Evolutionary conservation across 2,888 invertebrate genomes (phyloP).

Genomic region (Caenorhabditis auriculariae): DNA sequence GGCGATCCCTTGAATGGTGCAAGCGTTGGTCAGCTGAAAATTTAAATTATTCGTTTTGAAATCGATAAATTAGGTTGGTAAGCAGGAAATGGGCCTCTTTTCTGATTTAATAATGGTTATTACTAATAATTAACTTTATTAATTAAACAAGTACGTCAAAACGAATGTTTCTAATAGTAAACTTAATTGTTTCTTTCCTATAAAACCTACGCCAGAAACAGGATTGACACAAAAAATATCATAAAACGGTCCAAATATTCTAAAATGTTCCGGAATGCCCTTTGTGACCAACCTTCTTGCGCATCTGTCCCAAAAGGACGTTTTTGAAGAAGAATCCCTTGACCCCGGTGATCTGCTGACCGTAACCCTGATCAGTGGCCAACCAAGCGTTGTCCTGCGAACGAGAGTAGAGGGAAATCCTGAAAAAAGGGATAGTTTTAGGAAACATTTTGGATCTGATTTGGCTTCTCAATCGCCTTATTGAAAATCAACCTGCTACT

Average conservation of each 20-base stretch:
- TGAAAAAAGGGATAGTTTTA: slow-evolving; percentile 8
- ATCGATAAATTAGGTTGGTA: background rate
- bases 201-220: too few species aligned
- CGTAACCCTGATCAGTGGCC: slow-evolving; percentile 42
- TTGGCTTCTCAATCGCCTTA: too few species aligned
- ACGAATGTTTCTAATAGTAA: too few species aligned
- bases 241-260: too few species aligned
- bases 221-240: too few species aligned
- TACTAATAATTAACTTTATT: background rate
- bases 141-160: background rate
- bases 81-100: background rate
- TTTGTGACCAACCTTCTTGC: slow-evolving; percentile 10
- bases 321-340: slow-evolving; percentile 46
- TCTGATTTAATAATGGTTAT: background rate
- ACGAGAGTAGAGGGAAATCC: slow-evolving; percentile 36
- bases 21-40: too few species aligned
- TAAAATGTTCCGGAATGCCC: background rate
- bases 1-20: slow-evolving; percentile 66
- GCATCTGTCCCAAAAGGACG: slow-evolving; percentile 11
- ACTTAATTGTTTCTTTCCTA: too few species aligned
- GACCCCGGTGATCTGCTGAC: slow-evolving; percentile 34
- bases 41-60: too few species aligned
- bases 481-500: too few species aligned
- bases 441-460: slow-evolving; percentile 4
- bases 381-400: slow-evolving; percentile 37